Base-by-base conservation (phyloP, 2,797 vertebrate species). In the Pagetopsis macropterus region DNA sequence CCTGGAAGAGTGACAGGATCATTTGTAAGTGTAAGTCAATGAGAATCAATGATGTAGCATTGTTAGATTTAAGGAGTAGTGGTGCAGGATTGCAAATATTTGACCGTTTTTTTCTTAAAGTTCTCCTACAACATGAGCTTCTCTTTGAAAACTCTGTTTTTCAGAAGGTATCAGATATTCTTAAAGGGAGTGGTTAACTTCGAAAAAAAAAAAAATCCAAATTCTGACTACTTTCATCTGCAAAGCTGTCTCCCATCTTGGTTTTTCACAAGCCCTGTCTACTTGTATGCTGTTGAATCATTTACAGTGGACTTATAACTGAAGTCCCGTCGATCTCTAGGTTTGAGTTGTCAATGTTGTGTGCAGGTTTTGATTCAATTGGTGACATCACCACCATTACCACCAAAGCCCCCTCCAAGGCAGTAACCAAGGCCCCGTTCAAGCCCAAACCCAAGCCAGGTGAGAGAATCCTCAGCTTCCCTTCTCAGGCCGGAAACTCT, bases 381-480 rank as follows among this genome's bases (percentile, higher is more conserved):
- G 37, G 72, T 0, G 69, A 76, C 51, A 44, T 31, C 15, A 19
- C 56, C 44, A 79, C 89, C 46, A 81, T 87, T 0, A 92, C 94
- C 43, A 87, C 88, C 51, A 90, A 94, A 84, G 67, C 89, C 19
- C 87, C 94, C 2, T 88, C 82, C 55, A 88, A 82, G 69, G 71
- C 85, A 65, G 88, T 87, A 0, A 95, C 95, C 70, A 96, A 90
- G 80, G 92, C 87, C 33, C 94, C 96, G 0, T 46, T 12, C 14
- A 93, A 93, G 3, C 81, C 87, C 69, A 92, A 93, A 45, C 88
- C 90, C 55, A 93, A 92, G 58, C 72, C 88, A 89, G 93, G 92
- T 94, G 65, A 89, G 77, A 62, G 45, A 50, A 16, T 8, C 43
- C 33, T 2, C 31, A n/a, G 10, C 17, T 19, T 8, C 60, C 12